Base-by-base conservation (phyloP, 2,113 vertebrate genomes). In the Eurystomus gularis region DNA sequence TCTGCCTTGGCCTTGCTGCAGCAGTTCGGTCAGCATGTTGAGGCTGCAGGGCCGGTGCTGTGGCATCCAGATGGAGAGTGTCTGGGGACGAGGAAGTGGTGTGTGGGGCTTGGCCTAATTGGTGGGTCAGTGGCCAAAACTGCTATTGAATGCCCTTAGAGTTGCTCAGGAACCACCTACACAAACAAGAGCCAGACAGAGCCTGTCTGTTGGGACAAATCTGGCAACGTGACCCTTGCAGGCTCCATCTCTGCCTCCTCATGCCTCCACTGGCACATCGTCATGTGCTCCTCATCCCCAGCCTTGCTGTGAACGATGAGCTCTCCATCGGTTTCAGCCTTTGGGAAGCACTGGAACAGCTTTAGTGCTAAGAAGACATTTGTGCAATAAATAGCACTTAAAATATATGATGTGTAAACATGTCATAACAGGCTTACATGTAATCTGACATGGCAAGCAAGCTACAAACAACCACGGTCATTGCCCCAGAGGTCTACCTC, bases 1-100 rank as follows among this genome's bases (percentile, higher is more conserved):
- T 31, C 57, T 70, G 49, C 66, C 70, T 26, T 7, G 52, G 51
- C 5, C 21, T 13, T 39, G 80, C 58, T 44, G 51, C 69, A 75
- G 62, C 52, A 49, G 40, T 1, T 2, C 57, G 51, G 20, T 26
- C 69, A 84, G 61, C 6, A 8, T 0, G 0, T 40, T 37, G 60
- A 0, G 23, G 42, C 70, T 28, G 48, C 25, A 33, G 69, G 69
- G 58, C 54, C 0, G 0, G 31, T 8, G 44, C 55, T 19, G 42
- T 9, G 57, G 57, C 65, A 58, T 40, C 57, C 78, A n/a, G 6
- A 2, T 3, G 28, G 46, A 82, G 48, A 64, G 46, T 1, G 1
- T 51, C 39, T 82, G 73, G 44, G 35, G 66, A 82, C 42, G 40
- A 60, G 84, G 66, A 89, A 68, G 61, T 61, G 78, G 52, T 5